phyloP scores from a whole-genome alignment of 1,140 invertebrate species.

The Odontomachus brunneus region DNA sequence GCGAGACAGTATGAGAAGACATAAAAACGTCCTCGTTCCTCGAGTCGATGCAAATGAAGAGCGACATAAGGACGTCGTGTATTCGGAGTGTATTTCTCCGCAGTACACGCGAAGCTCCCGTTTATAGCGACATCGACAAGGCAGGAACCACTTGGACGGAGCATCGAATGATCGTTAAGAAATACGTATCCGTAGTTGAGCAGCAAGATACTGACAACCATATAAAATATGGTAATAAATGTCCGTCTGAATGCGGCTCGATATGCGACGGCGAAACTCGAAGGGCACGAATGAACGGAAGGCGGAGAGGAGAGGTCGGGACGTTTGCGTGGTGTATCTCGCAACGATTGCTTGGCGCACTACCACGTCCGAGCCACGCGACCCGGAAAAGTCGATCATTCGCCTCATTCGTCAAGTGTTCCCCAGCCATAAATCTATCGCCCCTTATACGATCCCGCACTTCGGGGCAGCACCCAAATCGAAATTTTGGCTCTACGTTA shows the following conservation, averaged over 20 bases:
- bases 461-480: too few relatives aligned
- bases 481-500: too few relatives aligned
- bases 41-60: slow-evolving; percentile 29
- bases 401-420: slow-evolving; percentile 26
- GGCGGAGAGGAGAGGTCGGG: not conserved
- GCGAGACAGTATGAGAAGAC: not conserved
- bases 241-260: slow-evolving; percentile 23
- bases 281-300: slow-evolving; percentile 22
- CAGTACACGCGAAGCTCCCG: slow-evolving; percentile 28
- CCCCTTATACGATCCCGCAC: too few relatives aligned
- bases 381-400: slow-evolving; percentile 5
- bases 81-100: not conserved
- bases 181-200: slow-evolving; percentile 26
- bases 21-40: slow-evolving; percentile 32
- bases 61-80: slow-evolving; percentile 5
- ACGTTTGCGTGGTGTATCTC: slow-evolving; percentile 20
- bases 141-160: slow-evolving; percentile 19
- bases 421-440: too few relatives aligned
- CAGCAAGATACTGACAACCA: slow-evolving; percentile 32
- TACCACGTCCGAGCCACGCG: not conserved
- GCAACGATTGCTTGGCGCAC: not conserved
- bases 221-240: slow-evolving; percentile 57
- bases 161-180: slow-evolving; percentile 21
- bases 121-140: slow-evolving; percentile 46
- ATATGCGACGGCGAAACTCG: slow-evolving; percentile 29